Percentiles rank a stretch among this genome's conserved stretches.
Conservation (phyloP, 2,797 vertebrate genomes). For the Xenentodon cancila region DNA sequence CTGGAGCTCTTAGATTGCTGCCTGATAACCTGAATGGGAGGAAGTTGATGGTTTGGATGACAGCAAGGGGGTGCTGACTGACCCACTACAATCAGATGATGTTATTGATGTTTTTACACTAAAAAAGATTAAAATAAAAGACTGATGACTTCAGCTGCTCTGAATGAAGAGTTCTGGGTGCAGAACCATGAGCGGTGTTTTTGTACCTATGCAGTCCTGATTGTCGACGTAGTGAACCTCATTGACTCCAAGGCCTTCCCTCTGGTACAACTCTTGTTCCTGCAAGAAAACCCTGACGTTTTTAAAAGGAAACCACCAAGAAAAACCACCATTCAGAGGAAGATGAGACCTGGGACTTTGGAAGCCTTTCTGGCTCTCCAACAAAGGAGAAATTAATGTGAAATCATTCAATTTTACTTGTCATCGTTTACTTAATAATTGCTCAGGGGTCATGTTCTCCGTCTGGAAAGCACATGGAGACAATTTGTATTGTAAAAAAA, state of each 20-base stretch:
- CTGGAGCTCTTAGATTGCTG: no score
- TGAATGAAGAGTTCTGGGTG: slow-evolving; percentile 14
- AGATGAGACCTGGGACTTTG: slow-evolving; percentile 28
- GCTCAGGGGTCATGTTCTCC: no score
- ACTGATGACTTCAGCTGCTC: neutral
- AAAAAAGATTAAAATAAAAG: neutral
- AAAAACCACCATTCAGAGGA: neutral
- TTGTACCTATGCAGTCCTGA: slow-evolving; percentile 96
- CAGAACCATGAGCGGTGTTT: neutral
- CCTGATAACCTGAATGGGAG: no score
- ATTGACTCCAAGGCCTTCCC: slow-evolving; percentile 94
- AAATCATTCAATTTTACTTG: no score
- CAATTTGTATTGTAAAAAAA: no score
- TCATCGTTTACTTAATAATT: neutral
- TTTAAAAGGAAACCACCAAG: slow-evolving; percentile 26
- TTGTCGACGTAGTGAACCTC: slow-evolving; percentile 99
- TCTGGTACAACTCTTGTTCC: slow-evolving; percentile 98
- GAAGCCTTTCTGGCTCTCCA: neutral
- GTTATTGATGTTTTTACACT: no score
- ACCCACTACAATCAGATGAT: no score
- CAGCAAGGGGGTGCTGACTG: no score
- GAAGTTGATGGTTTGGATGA: no score
- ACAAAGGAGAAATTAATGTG: no score
- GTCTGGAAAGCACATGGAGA: no score
- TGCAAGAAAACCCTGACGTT: slow-evolving; percentile 62